Percentiles rank a stretch among this genome's conserved stretches.
These are phyloP conservation scores for Zophobas atratus DNA, from an alignment of 1,140 invertebrate genomes.

Conservation along the genomic window DNA sequence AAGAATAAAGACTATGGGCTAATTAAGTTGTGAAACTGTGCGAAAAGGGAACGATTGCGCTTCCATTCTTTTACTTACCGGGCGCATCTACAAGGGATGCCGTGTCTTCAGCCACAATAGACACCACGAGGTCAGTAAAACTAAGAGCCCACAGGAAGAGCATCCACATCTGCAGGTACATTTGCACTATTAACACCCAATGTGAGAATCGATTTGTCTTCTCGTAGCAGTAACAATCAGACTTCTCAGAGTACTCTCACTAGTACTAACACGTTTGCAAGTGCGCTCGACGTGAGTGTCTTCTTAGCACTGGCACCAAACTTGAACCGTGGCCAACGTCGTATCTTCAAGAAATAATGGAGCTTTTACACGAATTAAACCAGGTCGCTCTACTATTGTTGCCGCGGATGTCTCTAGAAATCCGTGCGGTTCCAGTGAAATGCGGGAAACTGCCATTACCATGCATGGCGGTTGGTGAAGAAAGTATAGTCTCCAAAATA, in stretches of 20 bases:
- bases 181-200: constrained; percentile 45
- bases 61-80: constrained; percentile 51
- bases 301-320: constrained; percentile 41
- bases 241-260: constrained; percentile 39
- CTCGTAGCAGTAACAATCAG: constrained; percentile 57
- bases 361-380: constrained; percentile 52
- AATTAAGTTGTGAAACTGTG: constrained; percentile 37
- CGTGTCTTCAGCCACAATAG: constrained; percentile 61
- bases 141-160: constrained; percentile 64
- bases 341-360: constrained; percentile 48
- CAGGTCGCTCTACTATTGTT: constrained; percentile 52
- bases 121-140: constrained; percentile 56
- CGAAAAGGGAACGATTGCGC: constrained; percentile 16
- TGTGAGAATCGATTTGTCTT: constrained; percentile 52
- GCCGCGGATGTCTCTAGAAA: constrained; percentile 42
- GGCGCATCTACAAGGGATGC: constrained; percentile 53
- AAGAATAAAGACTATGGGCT: constrained; percentile 19
- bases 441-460: constrained; percentile 47
- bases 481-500: constrained; percentile 41
- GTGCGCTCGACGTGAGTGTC: constrained; percentile 33
- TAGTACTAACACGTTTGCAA: constrained; percentile 3
- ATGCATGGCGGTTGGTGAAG: constrained; percentile 42
- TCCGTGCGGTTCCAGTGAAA: constrained; percentile 51
- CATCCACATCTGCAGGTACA: constrained; percentile 65
- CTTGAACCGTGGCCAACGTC: constrained; percentile 21